Evolutionary conservation across 2,113 vertebrate genomes (phyloP).

Genomic region (Gracilinanus agilis): DNA sequence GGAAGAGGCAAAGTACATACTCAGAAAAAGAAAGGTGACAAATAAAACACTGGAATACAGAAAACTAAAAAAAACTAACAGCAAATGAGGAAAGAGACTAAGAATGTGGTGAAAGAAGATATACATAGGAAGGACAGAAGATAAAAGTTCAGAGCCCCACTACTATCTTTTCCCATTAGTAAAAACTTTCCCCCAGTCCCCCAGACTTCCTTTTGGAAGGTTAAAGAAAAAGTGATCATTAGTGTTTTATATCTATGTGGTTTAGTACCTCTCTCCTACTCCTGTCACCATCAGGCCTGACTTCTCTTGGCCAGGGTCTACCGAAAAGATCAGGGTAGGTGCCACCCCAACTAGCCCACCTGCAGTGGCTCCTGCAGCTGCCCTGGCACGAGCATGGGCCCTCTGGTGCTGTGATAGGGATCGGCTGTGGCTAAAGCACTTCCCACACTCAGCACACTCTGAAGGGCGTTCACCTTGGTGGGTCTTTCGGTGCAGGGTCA

Average conservation of each 20-base stretch:
- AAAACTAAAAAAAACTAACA: background rate
- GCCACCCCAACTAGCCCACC: background rate
- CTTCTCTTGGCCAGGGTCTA: slow-evolving; percentile 3
- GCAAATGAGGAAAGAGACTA: background rate
- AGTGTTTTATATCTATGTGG: background rate
- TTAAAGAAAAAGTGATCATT: background rate
- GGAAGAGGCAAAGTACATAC: background rate
- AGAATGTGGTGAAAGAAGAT: background rate
- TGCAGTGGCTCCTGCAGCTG: background rate
- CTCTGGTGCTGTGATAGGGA: slow-evolving; percentile 60
- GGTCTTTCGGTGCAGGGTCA: slow-evolving; percentile 50
- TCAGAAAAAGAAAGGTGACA: background rate
- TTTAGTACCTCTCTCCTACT: slow-evolving; percentile 37
- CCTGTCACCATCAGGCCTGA: background rate
- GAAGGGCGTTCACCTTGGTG: slow-evolving; percentile 47
- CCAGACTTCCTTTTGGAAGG: background rate
- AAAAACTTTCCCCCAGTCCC: background rate
- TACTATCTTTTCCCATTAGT: background rate
- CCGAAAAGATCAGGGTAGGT: background rate
- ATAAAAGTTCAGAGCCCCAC: background rate
- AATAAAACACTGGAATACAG: background rate
- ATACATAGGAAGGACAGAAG: background rate
- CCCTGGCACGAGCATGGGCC: background rate
- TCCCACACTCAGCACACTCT: slow-evolving; percentile 24
- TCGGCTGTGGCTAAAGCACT: slow-evolving; percentile 66